Conservation (phyloP, 2,888 invertebrate species). For the Cheilosia impressa region DNA sequence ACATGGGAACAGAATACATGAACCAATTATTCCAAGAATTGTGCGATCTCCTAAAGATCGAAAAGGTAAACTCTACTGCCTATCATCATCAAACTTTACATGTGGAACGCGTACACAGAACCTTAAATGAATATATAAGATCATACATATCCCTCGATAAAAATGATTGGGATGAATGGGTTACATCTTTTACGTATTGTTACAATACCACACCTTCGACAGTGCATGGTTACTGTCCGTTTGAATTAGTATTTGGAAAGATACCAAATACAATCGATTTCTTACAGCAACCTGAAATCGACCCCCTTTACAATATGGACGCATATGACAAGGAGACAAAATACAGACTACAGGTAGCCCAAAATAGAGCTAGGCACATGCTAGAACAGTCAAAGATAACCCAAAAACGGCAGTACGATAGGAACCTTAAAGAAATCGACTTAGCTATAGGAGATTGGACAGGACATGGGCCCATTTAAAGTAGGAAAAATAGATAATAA, state of each 20-base stretch:
- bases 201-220: slow-evolving; percentile 25
- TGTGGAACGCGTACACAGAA: slow-evolving; percentile 11
- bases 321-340: slow-evolving; percentile 2
- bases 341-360: slow-evolving; percentile 21
- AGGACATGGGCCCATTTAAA: background rate
- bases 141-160: slow-evolving; percentile 20
- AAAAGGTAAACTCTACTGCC: background rate
- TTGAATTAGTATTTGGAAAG: slow-evolving; percentile 17
- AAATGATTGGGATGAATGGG: slow-evolving; percentile 24
- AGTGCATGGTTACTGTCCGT: slow-evolving; percentile 10
- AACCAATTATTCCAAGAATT: slow-evolving; percentile 1
- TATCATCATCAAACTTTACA: slow-evolving; percentile 23
- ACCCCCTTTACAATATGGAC: background rate
- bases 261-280: slow-evolving; percentile 3
- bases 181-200: slow-evolving; percentile 4
- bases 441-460: background rate
- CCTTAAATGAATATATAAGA: slow-evolving; percentile 3
- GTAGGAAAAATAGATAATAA: background rate
- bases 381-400: background rate
- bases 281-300: background rate
- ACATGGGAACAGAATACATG: slow-evolving; percentile 12
- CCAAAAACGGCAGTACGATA: background rate
- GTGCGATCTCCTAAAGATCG: slow-evolving; percentile 3
- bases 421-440: too few species aligned
- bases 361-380: slow-evolving; percentile 6